A percentile compares a stretch with the other conserved stretches of the same genome.
Conservation (phyloP, 1,140 invertebrate genomes). For the Pogonomyrmex barbatus region DNA sequence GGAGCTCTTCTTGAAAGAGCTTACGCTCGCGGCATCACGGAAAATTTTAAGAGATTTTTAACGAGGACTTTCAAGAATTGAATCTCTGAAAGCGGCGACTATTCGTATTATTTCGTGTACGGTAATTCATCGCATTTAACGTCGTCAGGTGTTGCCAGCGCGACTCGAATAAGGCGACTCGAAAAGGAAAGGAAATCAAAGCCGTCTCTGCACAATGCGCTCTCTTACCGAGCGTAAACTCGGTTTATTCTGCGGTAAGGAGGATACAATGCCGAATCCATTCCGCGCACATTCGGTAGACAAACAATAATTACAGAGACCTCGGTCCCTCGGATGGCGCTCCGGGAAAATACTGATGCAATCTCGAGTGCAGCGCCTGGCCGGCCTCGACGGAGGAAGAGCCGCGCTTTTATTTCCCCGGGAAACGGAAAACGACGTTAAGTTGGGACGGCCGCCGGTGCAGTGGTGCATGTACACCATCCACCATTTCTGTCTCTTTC, state of each 20-base stretch:
- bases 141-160: conserved; percentile 2
- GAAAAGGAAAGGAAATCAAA: conserved; percentile 46
- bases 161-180: conserved; percentile 26
- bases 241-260: conserved; percentile 51
- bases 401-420: conserved; percentile 69
- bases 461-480: conserved; percentile 6
- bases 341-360: conserved; percentile 65
- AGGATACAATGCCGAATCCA: conserved; percentile 60
- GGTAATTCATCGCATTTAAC: conserved; percentile 24
- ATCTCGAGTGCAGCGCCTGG: conserved; percentile 52
- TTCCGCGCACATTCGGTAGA: conserved; percentile 38
- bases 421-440: conserved; percentile 49
- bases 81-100: background rate
- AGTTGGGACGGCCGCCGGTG: conserved; percentile 13
- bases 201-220: conserved; percentile 32
- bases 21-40: background rate
- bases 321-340: conserved; percentile 37
- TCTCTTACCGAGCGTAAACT: conserved; percentile 42
- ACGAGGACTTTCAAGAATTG: background rate
- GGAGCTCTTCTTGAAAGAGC: background rate
- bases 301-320: conserved; percentile 69
- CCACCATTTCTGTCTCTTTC: background rate
- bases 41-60: conserved; percentile 4
- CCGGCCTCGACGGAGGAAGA: background rate
- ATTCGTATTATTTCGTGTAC: conserved; percentile 21